A percentile compares a stretch with the other conserved stretches of the same genome.
Evolutionary conservation across 2,888 invertebrate species (phyloP).

Genomic region (Chaitophorus viminalis): DNA sequence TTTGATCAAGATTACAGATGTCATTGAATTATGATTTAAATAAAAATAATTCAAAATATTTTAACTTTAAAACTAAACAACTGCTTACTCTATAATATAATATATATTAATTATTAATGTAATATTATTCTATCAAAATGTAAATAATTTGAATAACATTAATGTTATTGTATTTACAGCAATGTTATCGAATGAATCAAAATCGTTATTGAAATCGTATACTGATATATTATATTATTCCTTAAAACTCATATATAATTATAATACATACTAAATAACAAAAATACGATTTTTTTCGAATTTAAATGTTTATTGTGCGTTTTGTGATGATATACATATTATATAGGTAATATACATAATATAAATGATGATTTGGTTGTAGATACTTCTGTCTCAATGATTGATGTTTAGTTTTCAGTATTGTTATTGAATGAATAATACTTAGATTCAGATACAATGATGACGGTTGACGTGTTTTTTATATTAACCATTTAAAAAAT

Average conservation of each 20-base stretch:
- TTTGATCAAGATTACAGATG: slow-evolving; percentile 34
- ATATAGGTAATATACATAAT: too few species aligned
- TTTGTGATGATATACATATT: too few species aligned
- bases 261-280: background rate
- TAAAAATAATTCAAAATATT: background rate
- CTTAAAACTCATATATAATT: too few species aligned
- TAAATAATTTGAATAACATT: slow-evolving; percentile 12
- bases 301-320: background rate
- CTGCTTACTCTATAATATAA: background rate
- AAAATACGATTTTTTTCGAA: background rate
- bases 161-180: too few species aligned
- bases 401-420: too few species aligned
- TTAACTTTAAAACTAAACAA: background rate
- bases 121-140: background rate
- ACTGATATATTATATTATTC: too few species aligned
- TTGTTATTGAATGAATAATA: too few species aligned
- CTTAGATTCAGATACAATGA: background rate
- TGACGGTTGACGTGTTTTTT: background rate
- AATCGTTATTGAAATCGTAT: too few species aligned
- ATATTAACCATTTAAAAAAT: background rate
- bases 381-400: too few species aligned
- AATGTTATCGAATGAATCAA: too few species aligned
- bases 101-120: too few species aligned
- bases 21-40: slow-evolving; percentile 38
- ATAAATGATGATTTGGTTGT: too few species aligned